Evolutionary conservation across 2,888 invertebrate genomes (phyloP), one percentile per base, ranked within the genome.

Genomic region (Ischnus inquisitorius): DNA sequence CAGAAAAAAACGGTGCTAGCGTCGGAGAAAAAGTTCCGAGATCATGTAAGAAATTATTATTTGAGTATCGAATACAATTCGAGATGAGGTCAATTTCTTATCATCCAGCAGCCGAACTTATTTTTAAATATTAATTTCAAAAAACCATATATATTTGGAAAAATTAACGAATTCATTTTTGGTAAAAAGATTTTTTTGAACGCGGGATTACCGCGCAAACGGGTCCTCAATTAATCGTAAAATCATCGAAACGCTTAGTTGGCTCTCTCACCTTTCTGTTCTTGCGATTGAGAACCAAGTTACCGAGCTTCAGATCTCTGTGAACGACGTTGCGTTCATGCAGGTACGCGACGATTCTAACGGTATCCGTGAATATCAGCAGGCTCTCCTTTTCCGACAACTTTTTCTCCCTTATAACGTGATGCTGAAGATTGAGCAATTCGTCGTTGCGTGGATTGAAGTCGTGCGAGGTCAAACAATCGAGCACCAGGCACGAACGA

Each of bases 291-390:
- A 97, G 92, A 67, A 97, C 96, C 92, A 97, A 95, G 90, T 97
- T 97, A 1, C 97, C 97, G 75, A 97, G 93, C 91, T 97, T 97
- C 85, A 97, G 92, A 92, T 97, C 97, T 86, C 97, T 94, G 92
- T 97, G 97, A 3, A 97, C 96, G 90, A 97, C 96, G 91, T 97
- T 97, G 92, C 95, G 95, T 96, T 96, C 95, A 94, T 97, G 97
- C 87, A 97, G 94, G 93, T 95, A 95, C 74, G 96, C 95, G 1
- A 97, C 97, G 69, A 97, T 96, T 90, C 95, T 94, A 54, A 97
- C 96, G 88, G 97, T 96, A 92, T 97, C 96, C 90, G 95, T 95
- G 91, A 97, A 97, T 91, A 97, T 96, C 67, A 96, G 91, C 54
- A 97, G 94, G 1, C 97, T 96, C 91, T 97, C 96, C 88, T 95